A percentile compares a stretch with the other conserved stretches of the same genome.
Evolutionary conservation across 2,888 invertebrate genomes (phyloP).

Genomic region (Epirrhoe alternata): DNA sequence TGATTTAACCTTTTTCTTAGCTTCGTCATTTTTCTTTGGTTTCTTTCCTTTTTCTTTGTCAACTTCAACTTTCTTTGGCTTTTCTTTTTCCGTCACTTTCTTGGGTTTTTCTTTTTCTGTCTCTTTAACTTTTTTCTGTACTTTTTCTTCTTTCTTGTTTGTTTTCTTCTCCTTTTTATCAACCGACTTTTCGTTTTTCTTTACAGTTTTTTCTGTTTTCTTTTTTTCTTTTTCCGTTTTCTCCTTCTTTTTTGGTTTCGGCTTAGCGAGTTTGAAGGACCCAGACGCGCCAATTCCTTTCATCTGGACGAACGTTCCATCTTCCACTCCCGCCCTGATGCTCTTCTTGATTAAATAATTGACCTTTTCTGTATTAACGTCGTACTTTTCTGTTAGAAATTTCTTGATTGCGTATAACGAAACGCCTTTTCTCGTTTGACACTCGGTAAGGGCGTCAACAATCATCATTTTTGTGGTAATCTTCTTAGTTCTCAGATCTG

Average conservation of each 20-base stretch:
- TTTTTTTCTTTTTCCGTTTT: slow-evolving; percentile 38
- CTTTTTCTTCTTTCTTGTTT: slow-evolving; percentile 9
- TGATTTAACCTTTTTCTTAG: slow-evolving; percentile 35
- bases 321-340: slow-evolving; percentile 65
- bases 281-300: slow-evolving; percentile 73
- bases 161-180: slow-evolving; percentile 31
- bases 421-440: slow-evolving; percentile 68
- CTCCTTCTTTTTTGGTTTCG: slow-evolving; percentile 50
- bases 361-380: slow-evolving; percentile 61
- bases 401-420: slow-evolving; percentile 75
- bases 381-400: slow-evolving; percentile 61
- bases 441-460: slow-evolving; percentile 58
- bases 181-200: slow-evolving; percentile 39
- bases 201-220: slow-evolving; percentile 33
- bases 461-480: slow-evolving; percentile 69
- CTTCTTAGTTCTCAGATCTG: slow-evolving; percentile 56
- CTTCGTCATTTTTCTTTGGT: slow-evolving; percentile 32
- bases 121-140: slow-evolving; percentile 26
- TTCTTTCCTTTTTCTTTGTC: slow-evolving; percentile 12
- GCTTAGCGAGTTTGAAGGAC: slow-evolving; percentile 68
- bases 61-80: slow-evolving; percentile 12
- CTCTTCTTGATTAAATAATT: slow-evolving; percentile 68
- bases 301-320: slow-evolving; percentile 64
- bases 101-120: slow-evolving; percentile 28
- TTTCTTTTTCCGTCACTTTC: slow-evolving; percentile 10